Percentiles rank a stretch among this genome's conserved stretches.
phyloP scores from a whole-genome alignment of 2,888 invertebrate species.

The Lissocephala sabroskyi region DNA sequence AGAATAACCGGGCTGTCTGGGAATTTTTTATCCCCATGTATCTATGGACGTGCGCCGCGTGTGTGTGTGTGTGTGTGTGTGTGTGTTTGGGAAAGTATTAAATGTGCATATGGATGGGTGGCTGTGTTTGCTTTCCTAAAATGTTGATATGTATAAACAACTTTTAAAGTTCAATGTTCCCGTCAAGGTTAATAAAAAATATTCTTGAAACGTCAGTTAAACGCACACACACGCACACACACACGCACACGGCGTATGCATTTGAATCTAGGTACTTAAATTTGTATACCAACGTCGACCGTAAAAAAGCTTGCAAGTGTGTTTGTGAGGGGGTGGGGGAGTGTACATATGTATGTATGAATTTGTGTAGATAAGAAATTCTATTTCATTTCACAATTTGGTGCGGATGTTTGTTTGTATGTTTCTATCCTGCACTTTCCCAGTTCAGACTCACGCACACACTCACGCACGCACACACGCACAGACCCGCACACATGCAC shows the following conservation, averaged over 20 bases:
- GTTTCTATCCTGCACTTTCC: background rate
- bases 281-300: background rate
- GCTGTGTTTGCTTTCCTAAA: no score
- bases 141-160: conserved; percentile 19
- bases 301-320: background rate
- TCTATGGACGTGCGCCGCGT: no score
- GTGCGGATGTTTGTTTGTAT: no score
- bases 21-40: no score
- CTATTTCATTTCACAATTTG: background rate
- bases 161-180: conserved; percentile 43
- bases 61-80: no score
- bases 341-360: background rate
- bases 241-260: no score
- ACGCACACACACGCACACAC: no score
- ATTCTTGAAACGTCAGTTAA: conserved; percentile 14
- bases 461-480: background rate
- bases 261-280: no score
- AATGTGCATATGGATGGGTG: no score
- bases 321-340: no score
- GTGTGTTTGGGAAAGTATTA: no score
- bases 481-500: background rate
- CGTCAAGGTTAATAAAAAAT: conserved; percentile 37
- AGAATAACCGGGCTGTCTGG: no score
- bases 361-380: background rate
- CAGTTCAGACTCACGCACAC: background rate